Conservation (phyloP, 2,797 vertebrate genomes). For the Diplodus puntazzo region DNA sequence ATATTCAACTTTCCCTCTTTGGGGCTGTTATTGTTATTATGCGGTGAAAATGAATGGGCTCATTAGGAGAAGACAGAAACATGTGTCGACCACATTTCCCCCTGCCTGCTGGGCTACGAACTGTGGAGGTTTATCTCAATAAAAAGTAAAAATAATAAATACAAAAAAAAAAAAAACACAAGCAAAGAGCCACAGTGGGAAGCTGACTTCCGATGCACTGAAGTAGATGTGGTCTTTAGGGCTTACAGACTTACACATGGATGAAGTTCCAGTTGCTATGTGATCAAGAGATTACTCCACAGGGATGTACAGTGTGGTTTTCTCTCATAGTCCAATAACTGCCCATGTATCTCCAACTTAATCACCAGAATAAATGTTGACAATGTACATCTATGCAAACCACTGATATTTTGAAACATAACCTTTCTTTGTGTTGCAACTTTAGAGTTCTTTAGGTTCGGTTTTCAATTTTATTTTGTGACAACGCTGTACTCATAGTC, state of each 20-base stretch:
- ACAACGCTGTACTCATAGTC: too few relatives aligned
- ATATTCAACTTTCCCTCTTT: background rate
- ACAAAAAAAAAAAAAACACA: slow-evolving; percentile 15
- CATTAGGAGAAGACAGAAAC: slow-evolving; percentile 66
- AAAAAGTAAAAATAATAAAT: slow-evolving; percentile 36
- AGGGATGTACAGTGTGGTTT: slow-evolving; percentile 8
- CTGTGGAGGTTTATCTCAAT: slow-evolving; percentile 60
- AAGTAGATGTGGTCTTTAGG: background rate
- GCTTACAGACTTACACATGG: background rate
- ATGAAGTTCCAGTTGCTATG: slow-evolving; percentile 1
- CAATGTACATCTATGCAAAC: too few relatives aligned
- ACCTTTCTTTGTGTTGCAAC: too few relatives aligned
- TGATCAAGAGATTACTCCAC: slow-evolving; percentile 16
- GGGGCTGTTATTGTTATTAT: slow-evolving; percentile 26
- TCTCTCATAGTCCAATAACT: slow-evolving; percentile 27
- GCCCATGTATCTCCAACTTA: background rate
- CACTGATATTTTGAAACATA: too few relatives aligned
- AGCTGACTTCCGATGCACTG: background rate
- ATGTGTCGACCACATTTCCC: slow-evolving; percentile 47
- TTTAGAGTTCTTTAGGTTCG: too few relatives aligned
- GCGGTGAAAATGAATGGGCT: slow-evolving; percentile 54
- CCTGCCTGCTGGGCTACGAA: slow-evolving; percentile 43
- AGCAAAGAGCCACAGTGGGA: slow-evolving; percentile 31
- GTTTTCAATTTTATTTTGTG: too few relatives aligned
- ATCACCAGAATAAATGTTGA: too few relatives aligned